Evolutionary conservation across 1,140 invertebrate species (phyloP), one percentile per base, ranked within the genome.

Genomic region (Sinella curviseta): DNA sequence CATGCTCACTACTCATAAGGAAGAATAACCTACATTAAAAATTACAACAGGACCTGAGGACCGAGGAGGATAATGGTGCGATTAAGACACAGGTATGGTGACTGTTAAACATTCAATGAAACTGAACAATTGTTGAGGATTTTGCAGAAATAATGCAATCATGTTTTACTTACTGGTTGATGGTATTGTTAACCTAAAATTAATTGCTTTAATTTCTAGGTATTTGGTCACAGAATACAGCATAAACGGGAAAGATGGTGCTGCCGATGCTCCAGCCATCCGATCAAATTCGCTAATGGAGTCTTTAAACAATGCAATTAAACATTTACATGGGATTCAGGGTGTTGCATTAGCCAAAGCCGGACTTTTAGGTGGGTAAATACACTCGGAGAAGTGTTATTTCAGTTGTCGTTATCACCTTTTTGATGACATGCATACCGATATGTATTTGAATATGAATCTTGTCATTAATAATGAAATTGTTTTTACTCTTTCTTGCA

Each of bases 311-410:
- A 80, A 76, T 76, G 48, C 81, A n/a, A 82, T 82, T 39, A 20
- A 76, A 24, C 36, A 76, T 35, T 75, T 82, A 0, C 81, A 82
- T 73, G 81, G 81, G 0, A 76, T 82, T 73, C 81, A 82, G 14
- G 81, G 81, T 20, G 36, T 82, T 0, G 81, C 78, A 1, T 20
- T 82, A 26, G 34, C 70, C 0, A 80, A 78, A 70, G 78, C 78
- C 2, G 81, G 81, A 17, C 74, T 81, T 20, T 14, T 76, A 17
- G 80, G 80, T 81, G 76, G 73, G 36, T n/a, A 24, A n/a, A n/a
- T n/a, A n/a, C n/a, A n/a, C n/a, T n/a, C n/a, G n/a, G n/a, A 75
- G n/a, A n/a, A n/a, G n/a, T n/a, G n/a, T n/a, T n/a, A n/a, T n/a
- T n/a, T 1, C 4, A 78, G 26, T n/a, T 54, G 48, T 14, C 12